Conservation (phyloP, 1,140 invertebrate genomes). For the Oncopodura yosiiana region DNA sequence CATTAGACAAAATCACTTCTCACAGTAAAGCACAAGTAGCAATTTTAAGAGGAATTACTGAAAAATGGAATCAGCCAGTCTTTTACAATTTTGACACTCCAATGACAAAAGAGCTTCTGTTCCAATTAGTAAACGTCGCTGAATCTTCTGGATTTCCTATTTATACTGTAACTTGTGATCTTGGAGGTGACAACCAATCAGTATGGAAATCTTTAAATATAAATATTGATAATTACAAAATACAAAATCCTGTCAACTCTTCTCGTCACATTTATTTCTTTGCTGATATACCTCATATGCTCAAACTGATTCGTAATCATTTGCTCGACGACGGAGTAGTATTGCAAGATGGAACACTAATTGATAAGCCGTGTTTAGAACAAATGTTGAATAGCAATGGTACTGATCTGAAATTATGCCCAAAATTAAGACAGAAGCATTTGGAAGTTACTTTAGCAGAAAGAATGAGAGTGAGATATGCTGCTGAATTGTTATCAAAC, state of each 20-base stretch:
- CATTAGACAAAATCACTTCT: background rate
- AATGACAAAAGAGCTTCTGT: slow-evolving; percentile 34
- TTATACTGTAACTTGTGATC: slow-evolving; percentile 23
- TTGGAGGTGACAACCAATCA: slow-evolving; percentile 14
- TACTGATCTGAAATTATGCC: background rate
- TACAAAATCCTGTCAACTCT: slow-evolving; percentile 17
- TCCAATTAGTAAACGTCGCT: slow-evolving; percentile 20
- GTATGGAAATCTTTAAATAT: slow-evolving; percentile 21
- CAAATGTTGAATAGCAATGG: background rate
- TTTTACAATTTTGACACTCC: slow-evolving; percentile 36
- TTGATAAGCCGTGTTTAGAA: background rate
- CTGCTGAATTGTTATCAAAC: slow-evolving; percentile 27
- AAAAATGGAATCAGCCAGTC: slow-evolving; percentile 39
- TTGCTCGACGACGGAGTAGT: slow-evolving; percentile 24
- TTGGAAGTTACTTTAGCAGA: background rate
- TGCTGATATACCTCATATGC: slow-evolving; percentile 33
- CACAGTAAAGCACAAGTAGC: slow-evolving; percentile 21
- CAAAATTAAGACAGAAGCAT: background rate
- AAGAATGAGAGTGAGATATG: slow-evolving; percentile 10
- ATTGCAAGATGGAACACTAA: slow-evolving; percentile 7
- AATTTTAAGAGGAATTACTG: slow-evolving; percentile 27
- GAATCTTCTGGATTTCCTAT: slow-evolving; percentile 23
- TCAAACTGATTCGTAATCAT: slow-evolving; percentile 32
- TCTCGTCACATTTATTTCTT: slow-evolving; percentile 29
- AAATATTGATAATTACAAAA: background rate